phyloP scores from a whole-genome alignment of 2,797 vertebrate species.

The Setipinna tenuifilis region DNA sequence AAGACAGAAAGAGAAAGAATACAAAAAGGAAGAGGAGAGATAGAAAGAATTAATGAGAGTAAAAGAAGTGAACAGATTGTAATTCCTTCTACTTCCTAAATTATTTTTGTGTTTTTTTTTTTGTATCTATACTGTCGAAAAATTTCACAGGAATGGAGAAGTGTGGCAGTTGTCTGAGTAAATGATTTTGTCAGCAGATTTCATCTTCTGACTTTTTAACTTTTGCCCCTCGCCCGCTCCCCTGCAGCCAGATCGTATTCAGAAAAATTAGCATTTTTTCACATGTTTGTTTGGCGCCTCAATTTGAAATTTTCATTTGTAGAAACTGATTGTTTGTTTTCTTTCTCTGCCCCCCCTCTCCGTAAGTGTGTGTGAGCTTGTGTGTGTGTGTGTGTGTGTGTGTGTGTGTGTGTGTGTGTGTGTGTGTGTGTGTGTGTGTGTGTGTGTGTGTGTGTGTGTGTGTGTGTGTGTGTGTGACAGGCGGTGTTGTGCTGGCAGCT shows the following conservation, averaged over 20 bases:
- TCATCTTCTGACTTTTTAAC: not conserved
- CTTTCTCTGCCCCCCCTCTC: slow-evolving; percentile 33
- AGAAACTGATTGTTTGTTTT: not conserved
- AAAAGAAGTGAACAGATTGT: not conserved
- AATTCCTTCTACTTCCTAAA: not conserved
- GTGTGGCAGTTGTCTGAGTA: not conserved
- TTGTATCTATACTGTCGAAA: not conserved
- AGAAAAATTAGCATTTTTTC: slow-evolving; percentile 43
- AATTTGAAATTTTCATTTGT: slow-evolving; percentile 55
- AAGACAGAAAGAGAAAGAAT: no score
- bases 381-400: not conserved
- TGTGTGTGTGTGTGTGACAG: slow-evolving; percentile 54
- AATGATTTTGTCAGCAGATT: slow-evolving; percentile 19
- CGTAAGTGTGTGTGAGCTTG: not conserved
- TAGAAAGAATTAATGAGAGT: not conserved
- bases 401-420: not conserved
- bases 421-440: slow-evolving; percentile 39
- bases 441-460: not conserved
- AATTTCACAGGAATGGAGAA: not conserved
- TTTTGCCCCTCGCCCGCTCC: not conserved
- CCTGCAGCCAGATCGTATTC: not conserved
- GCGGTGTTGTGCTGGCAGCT: slow-evolving; percentile 67
- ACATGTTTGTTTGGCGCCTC: slow-evolving; percentile 39
- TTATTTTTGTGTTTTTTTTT: not conserved
- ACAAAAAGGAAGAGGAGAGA: no score